Evolutionary conservation across 2,888 invertebrate species (phyloP), one percentile per base, ranked within the genome.

Genomic region (Thelaira solivaga): DNA sequence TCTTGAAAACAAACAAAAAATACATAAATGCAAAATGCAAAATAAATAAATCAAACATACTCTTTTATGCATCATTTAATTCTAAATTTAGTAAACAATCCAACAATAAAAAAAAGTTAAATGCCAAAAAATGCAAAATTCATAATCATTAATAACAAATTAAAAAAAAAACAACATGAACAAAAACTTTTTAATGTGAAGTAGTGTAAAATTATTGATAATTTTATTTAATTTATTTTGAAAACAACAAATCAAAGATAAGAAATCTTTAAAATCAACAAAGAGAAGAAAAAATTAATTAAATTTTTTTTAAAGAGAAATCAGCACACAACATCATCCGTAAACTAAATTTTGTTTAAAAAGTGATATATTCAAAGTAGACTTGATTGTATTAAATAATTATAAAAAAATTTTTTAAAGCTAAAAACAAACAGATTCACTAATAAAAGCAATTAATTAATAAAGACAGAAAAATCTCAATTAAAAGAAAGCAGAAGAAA

Each of bases 1-100:
- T 65, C 31, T 81, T 53, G 74, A 67, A 64, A 59, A 80, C n/a
- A 80, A 73, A 64, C 64, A 81, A 72, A 61, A 72, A 80, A 76
- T 80, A 77, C 81, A 82, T n/a, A 74, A 69, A 62, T 80, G 74
- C 76, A 82, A 82, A 83, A 83, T 80, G 81, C 82, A 81, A 81
- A 36, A 57, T 61, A 20, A 51, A 47, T 34, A 39, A 51, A 62
- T 41, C 36, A 65, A 34, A 43, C 82, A 82, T 59, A 20, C 31
- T 53, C n/a, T n/a, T n/a, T n/a, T 53, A 53, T 51, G 34, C 71
- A 64, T 71, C 34, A 62, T 47, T n/a, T 57, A 69, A 85, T 59
- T 39, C 49, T 49, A 49, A 39, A 59, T 36, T 22, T 82, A 81
- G 82, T 81, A 64, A n/a, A n/a, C n/a, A n/a, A 80, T 16, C 61